Percentiles rank a stretch among this genome's conserved stretches.
Evolutionary conservation across 2,888 invertebrate species (phyloP).

Genomic region (Bimastos eiseni): DNA sequence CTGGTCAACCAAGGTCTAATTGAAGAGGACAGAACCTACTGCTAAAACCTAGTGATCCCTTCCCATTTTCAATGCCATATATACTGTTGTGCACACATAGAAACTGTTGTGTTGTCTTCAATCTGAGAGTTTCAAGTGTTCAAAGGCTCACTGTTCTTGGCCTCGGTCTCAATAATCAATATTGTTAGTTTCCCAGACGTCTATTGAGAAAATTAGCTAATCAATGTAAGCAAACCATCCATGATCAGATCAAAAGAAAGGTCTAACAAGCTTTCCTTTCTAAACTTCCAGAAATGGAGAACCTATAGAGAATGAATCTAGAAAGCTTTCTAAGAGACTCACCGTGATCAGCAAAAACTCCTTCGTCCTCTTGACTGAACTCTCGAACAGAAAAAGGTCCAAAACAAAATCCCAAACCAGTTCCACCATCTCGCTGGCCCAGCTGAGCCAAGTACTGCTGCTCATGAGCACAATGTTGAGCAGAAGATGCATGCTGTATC

Average conservation of each 20-base stretch:
- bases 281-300: neutral
- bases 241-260: neutral
- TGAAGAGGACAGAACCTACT: neutral
- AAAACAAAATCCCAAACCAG: neutral
- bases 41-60: neutral
- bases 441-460: slow-evolving; percentile 14
- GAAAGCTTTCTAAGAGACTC: neutral
- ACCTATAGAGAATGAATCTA: neutral
- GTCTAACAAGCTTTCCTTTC: neutral
- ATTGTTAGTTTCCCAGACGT: neutral
- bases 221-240: neutral
- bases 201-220: neutral
- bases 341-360: neutral
- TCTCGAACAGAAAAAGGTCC: neutral
- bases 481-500: slow-evolving; percentile 73
- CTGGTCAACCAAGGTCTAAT: neutral
- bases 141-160: neutral
- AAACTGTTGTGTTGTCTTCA: neutral
- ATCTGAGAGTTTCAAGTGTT: neutral
- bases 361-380: neutral
- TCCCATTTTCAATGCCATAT: neutral
- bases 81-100: too few species aligned
- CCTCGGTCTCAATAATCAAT: too few species aligned
- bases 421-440: slow-evolving; percentile 6
- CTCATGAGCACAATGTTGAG: slow-evolving; percentile 15